Base-by-base conservation (phyloP, 1,140 invertebrate genomes). In the Drepana arcuata region DNA sequence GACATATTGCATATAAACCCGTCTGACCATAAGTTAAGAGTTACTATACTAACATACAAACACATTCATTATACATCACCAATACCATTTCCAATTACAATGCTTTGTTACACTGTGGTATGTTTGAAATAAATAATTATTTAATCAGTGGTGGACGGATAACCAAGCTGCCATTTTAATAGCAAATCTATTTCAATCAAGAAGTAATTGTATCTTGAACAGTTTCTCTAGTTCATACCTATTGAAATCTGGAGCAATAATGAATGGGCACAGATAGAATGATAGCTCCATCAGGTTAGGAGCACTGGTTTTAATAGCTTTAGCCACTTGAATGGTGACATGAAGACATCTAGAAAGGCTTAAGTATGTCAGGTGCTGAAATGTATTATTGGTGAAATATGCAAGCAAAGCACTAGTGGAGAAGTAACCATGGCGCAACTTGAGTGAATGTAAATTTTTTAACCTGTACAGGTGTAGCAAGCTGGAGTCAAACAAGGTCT, bases 401-500 rank as follows among this genome's bases (percentile, higher is more conserved):
- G 67, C 63, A 34, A 83, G 57, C 41, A 85, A 68, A 35, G 83
- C 77, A 60, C 58, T 63, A 12, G 80, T 77, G 11, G 83, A 85
- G 45, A 85, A 85, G 53, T 83, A 85, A 16, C 79, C 80, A 45
- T 85, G 83, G 7, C 83, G 68, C 44, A 85, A 53, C 51, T 85
- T 85, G 14, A 85, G 45, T 30, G 83, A 85, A 32, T 73, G 68
- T 26, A 85, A 67, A 54, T 77, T 69, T 53, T 79, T 80, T 28
- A 85, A 32, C 37, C 63, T 73, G 23, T 79, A 74, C 14, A 85
- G 47, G 47, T 82, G 80, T 10, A 74, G 35, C 13, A 85, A 54
- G 65, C 83, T 85, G 11, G 80, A 83, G 51, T 85, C 83, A 66
- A 85, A 85, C 13, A 85, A 39, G 37, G 78, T 84, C 58, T 85